phyloP scores from a whole-genome alignment of 2,113 vertebrate genomes.

The Arizona elegans region DNA sequence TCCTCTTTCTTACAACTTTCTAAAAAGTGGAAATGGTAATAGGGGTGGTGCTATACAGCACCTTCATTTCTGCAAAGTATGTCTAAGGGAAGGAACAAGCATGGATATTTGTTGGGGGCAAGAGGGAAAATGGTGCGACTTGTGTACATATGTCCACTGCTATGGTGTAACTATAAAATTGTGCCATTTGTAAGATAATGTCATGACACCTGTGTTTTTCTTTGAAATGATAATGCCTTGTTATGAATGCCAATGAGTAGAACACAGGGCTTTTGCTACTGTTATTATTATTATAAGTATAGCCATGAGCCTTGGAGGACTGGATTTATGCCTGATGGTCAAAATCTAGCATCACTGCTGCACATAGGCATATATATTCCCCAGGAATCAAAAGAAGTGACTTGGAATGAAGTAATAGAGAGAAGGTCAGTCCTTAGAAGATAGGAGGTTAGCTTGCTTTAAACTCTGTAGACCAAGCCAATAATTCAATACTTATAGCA shows the following conservation, averaged over 20 bases:
- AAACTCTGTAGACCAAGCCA: neutral
- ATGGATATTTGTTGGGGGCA: neutral
- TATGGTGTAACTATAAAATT: neutral
- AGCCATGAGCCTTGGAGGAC: neutral
- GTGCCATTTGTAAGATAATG: neutral
- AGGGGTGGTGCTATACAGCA: neutral
- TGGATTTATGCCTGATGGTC: neutral
- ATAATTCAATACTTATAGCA: neutral
- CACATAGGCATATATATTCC: neutral
- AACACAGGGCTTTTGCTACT: neutral
- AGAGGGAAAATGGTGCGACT: neutral
- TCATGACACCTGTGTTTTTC: neutral
- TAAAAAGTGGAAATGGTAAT: neutral
- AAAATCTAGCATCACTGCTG: neutral
- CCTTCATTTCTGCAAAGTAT: neutral
- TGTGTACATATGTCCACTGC: neutral
- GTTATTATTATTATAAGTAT: neutral
- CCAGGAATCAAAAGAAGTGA: neutral
- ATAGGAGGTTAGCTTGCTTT: neutral
- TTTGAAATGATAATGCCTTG: neutral
- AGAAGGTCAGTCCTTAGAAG: neutral
- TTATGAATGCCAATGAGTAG: neutral
- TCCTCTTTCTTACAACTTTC: neutral
- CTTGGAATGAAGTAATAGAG: neutral
- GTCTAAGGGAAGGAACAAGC: neutral